Evolutionary conservation across 1,140 invertebrate species (phyloP), one percentile per base, ranked within the genome.

Genomic region (Rhagoletis pomonella): DNA sequence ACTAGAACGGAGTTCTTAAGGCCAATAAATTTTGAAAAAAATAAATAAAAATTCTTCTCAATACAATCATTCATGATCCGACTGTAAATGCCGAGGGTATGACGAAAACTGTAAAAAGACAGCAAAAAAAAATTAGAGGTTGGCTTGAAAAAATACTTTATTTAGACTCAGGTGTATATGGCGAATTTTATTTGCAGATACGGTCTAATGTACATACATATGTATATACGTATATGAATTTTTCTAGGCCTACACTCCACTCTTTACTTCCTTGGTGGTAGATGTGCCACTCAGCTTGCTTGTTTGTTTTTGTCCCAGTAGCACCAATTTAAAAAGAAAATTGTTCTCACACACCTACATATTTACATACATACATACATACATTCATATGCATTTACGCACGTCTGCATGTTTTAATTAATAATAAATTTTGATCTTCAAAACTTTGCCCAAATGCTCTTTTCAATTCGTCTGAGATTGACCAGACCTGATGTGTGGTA

Each of bases 351-450:
- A 62, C 17, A n/a, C 12, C 1, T 62, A 55, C 17, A n/a, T n/a
- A n/a, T n/a, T n/a, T n/a, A n/a, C n/a, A 62, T 14, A n/a, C 10
- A 62, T 62, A 62, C 12, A 67, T 29, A 39, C 14, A 65, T 67
- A 39, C 42, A 29, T 67, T 10, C 4, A 6, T 77, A 50, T 77
- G 69, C 12, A 7, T 81, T 81, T 50, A 42, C 73, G 29, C 47
- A 81, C 73, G 2, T 55, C 44, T 55, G 4, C n/a, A 19, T 29
- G 47, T 29, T 81, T 19, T 29, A 19, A 19, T 19, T 29, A 81
- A 29, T 58, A 81, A 81, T 81, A 81, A 81, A 81, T 81, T 55
- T 55, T 81, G 73, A 81, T 81, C 73, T 81, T 81, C 73, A 81
- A 81, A 81, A 81, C 19, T 55, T 81, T 55, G 17, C n/a, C 47